These are phyloP conservation scores for Anoura caudifer DNA, from an alignment of 2,113 vertebrate genomes.

Conservation along the genomic window DNA sequence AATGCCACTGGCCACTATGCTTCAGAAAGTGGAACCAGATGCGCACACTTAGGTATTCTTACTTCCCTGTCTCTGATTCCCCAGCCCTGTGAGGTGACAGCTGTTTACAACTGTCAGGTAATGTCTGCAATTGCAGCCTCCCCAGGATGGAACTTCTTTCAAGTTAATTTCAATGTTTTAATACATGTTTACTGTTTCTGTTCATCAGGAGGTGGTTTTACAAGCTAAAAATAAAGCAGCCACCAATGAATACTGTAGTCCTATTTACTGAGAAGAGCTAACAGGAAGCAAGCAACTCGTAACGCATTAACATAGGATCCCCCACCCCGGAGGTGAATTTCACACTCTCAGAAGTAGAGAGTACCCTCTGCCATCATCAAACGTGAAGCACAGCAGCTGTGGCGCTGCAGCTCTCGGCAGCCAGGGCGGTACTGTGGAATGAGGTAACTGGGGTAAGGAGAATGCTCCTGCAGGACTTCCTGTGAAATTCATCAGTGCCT, in stretches of 20 bases:
- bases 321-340: neutral
- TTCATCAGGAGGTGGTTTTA: constrained; percentile 47
- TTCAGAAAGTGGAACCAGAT: constrained; percentile 53
- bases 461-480: neutral
- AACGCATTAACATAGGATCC: constrained; percentile 25
- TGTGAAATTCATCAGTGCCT: neutral
- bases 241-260: neutral
- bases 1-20: constrained; percentile 53
- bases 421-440: neutral
- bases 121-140: constrained; percentile 10
- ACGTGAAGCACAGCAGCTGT: neutral
- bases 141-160: constrained; percentile 49
- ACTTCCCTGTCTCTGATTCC: constrained; percentile 47
- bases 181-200: constrained; percentile 48
- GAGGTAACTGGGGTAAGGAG: neutral
- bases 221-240: constrained; percentile 37
- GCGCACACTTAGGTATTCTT: constrained; percentile 22
- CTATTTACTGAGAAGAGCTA: constrained; percentile 47
- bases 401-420: neutral
- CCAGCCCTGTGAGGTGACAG: constrained; percentile 21
- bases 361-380: neutral
- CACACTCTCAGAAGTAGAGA: constrained; percentile 2
- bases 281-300: constrained; percentile 30
- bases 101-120: constrained; percentile 9
- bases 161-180: constrained; percentile 47